Conservation (phyloP, 2,113 vertebrate genomes). For the Patagioenas fasciata region DNA sequence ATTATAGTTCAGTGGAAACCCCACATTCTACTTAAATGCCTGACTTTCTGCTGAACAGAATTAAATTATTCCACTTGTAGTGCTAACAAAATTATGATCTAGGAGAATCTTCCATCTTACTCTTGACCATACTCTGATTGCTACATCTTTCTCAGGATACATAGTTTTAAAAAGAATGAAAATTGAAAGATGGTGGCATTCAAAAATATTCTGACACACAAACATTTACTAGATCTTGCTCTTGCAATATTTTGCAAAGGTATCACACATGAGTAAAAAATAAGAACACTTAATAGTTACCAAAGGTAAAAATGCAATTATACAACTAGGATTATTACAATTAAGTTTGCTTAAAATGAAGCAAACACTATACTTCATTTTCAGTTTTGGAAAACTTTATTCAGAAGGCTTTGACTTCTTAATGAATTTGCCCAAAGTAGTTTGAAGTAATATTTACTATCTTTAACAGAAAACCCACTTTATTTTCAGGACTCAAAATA, state of each 20-base stretch:
- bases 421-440: neutral
- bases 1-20: neutral
- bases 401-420: neutral
- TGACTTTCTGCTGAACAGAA: neutral
- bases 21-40: neutral
- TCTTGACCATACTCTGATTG: neutral
- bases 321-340: neutral
- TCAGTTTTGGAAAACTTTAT: neutral
- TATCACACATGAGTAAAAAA: neutral
- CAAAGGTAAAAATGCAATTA: neutral
- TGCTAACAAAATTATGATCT: neutral
- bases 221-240: neutral
- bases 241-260: neutral
- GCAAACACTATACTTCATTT: neutral
- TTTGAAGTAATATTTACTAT: neutral
- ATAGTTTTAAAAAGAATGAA: neutral
- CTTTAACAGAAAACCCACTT: neutral
- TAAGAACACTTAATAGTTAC: neutral
- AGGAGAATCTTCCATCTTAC: neutral
- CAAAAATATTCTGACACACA: neutral
- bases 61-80: neutral
- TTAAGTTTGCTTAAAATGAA: neutral
- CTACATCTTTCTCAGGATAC: neutral
- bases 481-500: conserved; percentile 7
- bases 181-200: neutral